Conservation (phyloP, 1,140 invertebrate species). For the Leptopilina clavipes region DNA sequence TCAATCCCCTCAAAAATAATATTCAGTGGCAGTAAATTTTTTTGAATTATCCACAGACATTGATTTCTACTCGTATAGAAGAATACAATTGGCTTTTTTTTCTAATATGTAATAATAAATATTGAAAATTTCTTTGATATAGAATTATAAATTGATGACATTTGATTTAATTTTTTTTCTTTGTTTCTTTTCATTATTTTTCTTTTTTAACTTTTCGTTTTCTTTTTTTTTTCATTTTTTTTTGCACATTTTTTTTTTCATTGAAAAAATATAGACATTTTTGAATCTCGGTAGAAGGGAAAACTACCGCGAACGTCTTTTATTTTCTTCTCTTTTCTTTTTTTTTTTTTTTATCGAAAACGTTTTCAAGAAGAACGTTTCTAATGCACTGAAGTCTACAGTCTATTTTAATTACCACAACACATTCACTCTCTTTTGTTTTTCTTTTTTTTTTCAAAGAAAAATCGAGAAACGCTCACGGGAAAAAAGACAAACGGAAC, state of each 20-base stretch:
- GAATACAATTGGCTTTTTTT: constrained; percentile 6
- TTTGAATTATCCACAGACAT: constrained; percentile 50
- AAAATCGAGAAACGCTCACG: not conserved
- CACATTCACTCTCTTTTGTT: not conserved
- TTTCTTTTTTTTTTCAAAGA: not conserved
- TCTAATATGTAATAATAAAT: not conserved
- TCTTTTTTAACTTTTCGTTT: too few species aligned
- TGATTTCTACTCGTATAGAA: constrained; percentile 3
- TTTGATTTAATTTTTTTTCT: not conserved
- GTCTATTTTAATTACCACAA: constrained; percentile 6
- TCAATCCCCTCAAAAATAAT: not conserved
- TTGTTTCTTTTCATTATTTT: too few species aligned
- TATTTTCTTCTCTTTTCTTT: not conserved
- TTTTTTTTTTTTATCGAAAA: not conserved
- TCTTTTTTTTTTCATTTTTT: too few species aligned
- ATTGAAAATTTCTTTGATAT: constrained; percentile 14
- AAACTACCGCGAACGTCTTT: not conserved
- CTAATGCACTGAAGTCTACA: constrained; percentile 32
- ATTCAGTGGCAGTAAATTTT: constrained; percentile 44
- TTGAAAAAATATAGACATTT: constrained; percentile 24
- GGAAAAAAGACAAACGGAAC: not conserved
- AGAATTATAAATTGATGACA: constrained; percentile 12
- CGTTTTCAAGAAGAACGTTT: constrained; percentile 20
- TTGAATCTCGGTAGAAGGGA: not conserved
- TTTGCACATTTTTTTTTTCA: not conserved